A percentile compares a stretch with the other conserved stretches of the same genome.
Conservation (phyloP, 2,888 invertebrate genomes). For the Stenoptilia bipunctidactyla region DNA sequence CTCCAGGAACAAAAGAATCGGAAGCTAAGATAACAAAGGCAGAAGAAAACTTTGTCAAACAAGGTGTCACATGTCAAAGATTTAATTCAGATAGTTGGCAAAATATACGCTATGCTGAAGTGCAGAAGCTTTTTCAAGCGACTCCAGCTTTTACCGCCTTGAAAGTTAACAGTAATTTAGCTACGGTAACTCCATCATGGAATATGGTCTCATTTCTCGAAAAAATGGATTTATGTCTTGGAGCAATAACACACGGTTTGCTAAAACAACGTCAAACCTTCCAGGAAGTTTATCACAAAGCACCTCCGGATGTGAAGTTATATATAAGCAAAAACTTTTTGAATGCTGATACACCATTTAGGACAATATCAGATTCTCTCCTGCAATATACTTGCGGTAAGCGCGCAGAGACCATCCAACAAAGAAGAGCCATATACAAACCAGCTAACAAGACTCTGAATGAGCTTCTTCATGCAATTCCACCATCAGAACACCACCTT, state of each 20-base stretch:
- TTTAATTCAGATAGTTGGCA: slow-evolving; percentile 2
- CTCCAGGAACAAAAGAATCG: slow-evolving; percentile 4
- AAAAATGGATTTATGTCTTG: slow-evolving; percentile 10
- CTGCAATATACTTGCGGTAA: slow-evolving; percentile 12
- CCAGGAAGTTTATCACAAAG: slow-evolving; percentile 6
- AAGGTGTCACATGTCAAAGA: slow-evolving; percentile 5
- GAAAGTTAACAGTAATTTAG: slow-evolving; percentile 10
- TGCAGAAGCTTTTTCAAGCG: slow-evolving; percentile 15
- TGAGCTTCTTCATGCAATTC: slow-evolving; percentile 9
- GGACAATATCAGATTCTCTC: slow-evolving; percentile 8
- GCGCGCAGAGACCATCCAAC: slow-evolving; percentile 8
- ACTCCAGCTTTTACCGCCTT: slow-evolving; percentile 13
- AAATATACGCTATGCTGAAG: slow-evolving; percentile 12
- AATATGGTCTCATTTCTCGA: slow-evolving; percentile 5
- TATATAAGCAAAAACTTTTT: slow-evolving; percentile 6
- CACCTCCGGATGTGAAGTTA: not conserved
- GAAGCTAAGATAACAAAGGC: slow-evolving; percentile 6
- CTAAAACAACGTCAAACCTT: slow-evolving; percentile 8
- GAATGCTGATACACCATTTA: slow-evolving; percentile 3
- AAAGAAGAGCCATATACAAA: slow-evolving; percentile 7
- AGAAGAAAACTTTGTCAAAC: slow-evolving; percentile 1
- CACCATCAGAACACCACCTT: not conserved
- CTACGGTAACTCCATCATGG: slow-evolving; percentile 12
- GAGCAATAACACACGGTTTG: slow-evolving; percentile 10
- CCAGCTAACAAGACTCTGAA: slow-evolving; percentile 10